Percentiles rank a stretch among this genome's conserved stretches.
Evolutionary conservation across 1,140 invertebrate genomes (phyloP).

Genomic region (Mamestra configurata): DNA sequence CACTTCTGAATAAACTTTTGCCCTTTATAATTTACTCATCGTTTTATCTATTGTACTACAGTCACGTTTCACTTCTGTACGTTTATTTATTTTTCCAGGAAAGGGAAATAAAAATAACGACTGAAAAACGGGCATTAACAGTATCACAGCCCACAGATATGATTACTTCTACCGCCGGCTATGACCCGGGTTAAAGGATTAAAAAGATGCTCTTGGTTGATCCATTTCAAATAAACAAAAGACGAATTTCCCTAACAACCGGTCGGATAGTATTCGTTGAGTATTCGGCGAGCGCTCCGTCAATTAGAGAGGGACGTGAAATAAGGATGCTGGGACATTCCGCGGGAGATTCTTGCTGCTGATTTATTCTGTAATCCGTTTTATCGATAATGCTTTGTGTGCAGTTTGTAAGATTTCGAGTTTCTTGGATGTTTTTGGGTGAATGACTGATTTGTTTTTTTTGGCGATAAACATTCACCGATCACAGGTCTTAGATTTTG

Average conservation of each 20-base stretch:
- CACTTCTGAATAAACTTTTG: conserved; percentile 7
- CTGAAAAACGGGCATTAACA: conserved; percentile 7
- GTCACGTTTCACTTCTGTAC: neutral
- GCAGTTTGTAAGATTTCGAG: conserved; percentile 41
- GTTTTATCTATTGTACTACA: neutral
- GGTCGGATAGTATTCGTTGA: conserved; percentile 24
- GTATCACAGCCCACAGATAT: conserved; percentile 12
- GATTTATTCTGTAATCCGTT: conserved; percentile 47
- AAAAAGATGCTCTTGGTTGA: conserved; percentile 29
- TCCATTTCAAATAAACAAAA: conserved; percentile 44
- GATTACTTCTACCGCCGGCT: conserved; percentile 18
- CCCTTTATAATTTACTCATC: neutral
- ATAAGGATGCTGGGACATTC: conserved; percentile 8
- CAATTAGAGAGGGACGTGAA: conserved; percentile 42
- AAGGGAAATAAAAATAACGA: conserved; percentile 26
- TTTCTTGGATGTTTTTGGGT: conserved; percentile 8
- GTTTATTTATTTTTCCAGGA: neutral
- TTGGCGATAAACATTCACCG: too few species aligned
- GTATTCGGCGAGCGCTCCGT: conserved; percentile 27
- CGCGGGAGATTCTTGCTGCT: conserved; percentile 33
- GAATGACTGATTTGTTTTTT: conserved; percentile 12
- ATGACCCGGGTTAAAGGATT: conserved; percentile 31
- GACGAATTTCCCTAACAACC: conserved; percentile 35
- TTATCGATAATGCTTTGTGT: conserved; percentile 47
- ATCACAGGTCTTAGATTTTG: too few species aligned